phyloP scores from a whole-genome alignment of 2,113 vertebrate species.

The Crypturellus undulatus region DNA sequence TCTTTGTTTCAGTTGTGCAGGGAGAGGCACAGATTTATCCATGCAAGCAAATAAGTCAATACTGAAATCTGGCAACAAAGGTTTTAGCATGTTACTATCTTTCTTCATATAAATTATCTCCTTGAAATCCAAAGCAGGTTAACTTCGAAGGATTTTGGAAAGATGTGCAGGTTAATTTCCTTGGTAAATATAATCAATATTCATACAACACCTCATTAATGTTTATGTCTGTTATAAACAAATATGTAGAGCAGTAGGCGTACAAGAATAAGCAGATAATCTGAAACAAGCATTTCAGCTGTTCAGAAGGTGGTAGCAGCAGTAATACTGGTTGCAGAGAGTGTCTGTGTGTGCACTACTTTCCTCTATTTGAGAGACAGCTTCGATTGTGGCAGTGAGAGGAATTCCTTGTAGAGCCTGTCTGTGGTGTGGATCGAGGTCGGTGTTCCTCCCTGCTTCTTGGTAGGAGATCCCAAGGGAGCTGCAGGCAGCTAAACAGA shows the following conservation, averaged over 20 bases:
- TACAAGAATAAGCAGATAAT: not conserved
- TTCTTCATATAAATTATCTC: not conserved
- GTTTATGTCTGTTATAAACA: not conserved
- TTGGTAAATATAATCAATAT: not conserved
- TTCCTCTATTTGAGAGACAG: not conserved
- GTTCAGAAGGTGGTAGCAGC: not conserved
- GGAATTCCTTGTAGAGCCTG: not conserved
- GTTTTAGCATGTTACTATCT: not conserved
- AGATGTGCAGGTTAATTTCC: not conserved
- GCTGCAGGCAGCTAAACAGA: not conserved
- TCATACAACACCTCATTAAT: not conserved
- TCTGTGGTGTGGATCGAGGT: not conserved
- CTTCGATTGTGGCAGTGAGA: accelerated
- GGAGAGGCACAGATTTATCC: not conserved
- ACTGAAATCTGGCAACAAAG: not conserved
- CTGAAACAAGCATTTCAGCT: not conserved
- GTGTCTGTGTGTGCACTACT: not conserved
- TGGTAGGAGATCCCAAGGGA: not conserved
- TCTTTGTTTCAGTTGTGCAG: not conserved
- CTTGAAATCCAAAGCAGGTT: not conserved
- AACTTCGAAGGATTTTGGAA: not conserved
- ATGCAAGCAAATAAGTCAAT: not conserved
- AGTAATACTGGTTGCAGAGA: not conserved
- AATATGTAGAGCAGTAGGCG: not conserved
- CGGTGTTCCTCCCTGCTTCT: not conserved